Evolutionary conservation across 1,140 invertebrate genomes (phyloP), one percentile per base, ranked within the genome.

Genomic region (Tigriopus japonicus): DNA sequence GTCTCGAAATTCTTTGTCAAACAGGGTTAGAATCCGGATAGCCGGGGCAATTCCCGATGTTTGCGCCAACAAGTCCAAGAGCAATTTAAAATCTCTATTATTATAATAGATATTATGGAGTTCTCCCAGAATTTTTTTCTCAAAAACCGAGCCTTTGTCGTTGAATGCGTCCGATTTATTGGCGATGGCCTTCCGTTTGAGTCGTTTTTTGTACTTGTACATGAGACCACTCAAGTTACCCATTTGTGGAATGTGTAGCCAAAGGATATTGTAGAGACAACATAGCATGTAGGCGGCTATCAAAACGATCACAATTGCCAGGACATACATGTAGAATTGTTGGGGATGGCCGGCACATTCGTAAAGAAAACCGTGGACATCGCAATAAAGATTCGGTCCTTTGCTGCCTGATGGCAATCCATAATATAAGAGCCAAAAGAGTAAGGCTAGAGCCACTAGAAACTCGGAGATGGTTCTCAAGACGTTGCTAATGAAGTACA

Each of bases 361-460:
- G 45, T 61, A 61, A 14, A 52, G 53, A 41, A 7, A 24, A 3
- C 52, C 59, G 21, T 61, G 59, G 28, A 61, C 52, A 55, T 52
- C 21, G 21, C 59, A 61, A 19, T 61, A 61, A 12, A 58, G 14
- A 23, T 9, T 58, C 2, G 35, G 28, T 17, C 24, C 55, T 42
- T 58, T 58, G 2, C 24, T 23, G 21, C 35, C 14, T 15, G 55
- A 40, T 6, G 55, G 15, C 55, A 42, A n/a, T 9, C 55, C 55
- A n/a, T 41, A 40, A 19, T 41, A 15, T 5, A 41, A 35, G 3
- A 58, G 55, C 28, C 21, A 55, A 6, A 49, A 19, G 52, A 51
- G 15, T 13, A 61, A 35, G 19, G 14, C n/a, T 56, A 53, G 19
- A 19, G 59, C 45, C 13, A 61, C 49, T 2, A 53, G 12, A 40